Base-by-base conservation (phyloP, 2,888 invertebrate species). In the Cheilosia soror region DNA sequence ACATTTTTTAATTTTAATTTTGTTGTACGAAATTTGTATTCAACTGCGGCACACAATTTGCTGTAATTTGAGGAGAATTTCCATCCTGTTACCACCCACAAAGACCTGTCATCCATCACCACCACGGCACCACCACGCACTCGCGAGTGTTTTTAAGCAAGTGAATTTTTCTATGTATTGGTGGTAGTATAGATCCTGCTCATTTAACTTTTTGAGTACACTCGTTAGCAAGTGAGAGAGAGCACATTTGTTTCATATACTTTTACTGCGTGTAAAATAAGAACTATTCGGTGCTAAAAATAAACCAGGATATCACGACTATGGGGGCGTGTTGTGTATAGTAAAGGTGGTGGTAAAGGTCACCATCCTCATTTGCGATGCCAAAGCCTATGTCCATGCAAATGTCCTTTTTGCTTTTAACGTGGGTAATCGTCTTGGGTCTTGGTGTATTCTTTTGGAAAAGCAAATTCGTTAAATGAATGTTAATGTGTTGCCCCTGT, bases 211-310 rank as follows among this genome's bases (percentile, higher is more conserved):
- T 66, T 77, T 60, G 57, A 58, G 63, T 15, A 51, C 51, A 71
- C 31, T 71, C 40, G 60, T 31, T 65, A 58, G 57, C 65, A 75
- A 76, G 33, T 37, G 84, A 75, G 83, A 81, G 71, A 75, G 53
- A 80, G 71, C 47, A 33, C 58, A 80, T 79, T 77, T 75, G 55
- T 76, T 76, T 44, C 69, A 83, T 79, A 57, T 65, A 53, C 75
- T 80, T 84, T 71, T 66, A 69, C 69, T 84, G 80, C 58, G 69
- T 84, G 84, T 76, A 80, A 84, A 84, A 71, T 80, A 84, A 80
- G 84, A 84, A 84, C 80, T 84, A 84, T 76, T 71, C 29, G 79
- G 71, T 80, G 84, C 84, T 80, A 84, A 84, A 84, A 84, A 84
- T 84, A 84, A 84, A 84, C 84, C 84, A 80, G 71, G 84, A 80